Evolutionary conservation across 1,140 invertebrate genomes (phyloP), one percentile per base, ranked within the genome.

Genomic region (Yoshiicerus persimilis): DNA sequence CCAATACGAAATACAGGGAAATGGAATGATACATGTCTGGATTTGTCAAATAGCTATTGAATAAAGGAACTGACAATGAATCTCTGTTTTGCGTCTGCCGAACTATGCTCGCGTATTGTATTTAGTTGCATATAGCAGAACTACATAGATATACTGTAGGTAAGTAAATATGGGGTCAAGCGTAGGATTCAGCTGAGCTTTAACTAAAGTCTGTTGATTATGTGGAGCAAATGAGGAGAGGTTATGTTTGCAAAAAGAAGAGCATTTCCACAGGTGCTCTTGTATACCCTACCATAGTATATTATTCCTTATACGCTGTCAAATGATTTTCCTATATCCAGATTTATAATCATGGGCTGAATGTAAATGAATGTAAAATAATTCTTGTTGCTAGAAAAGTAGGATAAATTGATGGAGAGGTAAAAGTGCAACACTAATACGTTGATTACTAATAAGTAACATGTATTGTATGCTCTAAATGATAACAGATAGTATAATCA

Each of bases 171-270:
- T 80, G 75, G 75, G 75, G 75, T 80, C 75, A 80, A 80, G 75
- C 75, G 75, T 80, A 80, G 75, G 75, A 80, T 80, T 36, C 16
- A 80, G 75, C 34, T 38, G 47, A 56, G 47, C 47, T 56, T 56
- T 38, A 34, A 23, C 75, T 80, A 80, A 80, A 80, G 75, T 80
- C 27, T 80, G 75, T 8, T 80, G 75, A 80, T 36, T 80, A 80
- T 36, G 75, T 80, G 16, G 75, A 34, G 75, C 75, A 80, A 80
- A 80, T 80, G 75, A 80, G 75, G 75, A 80, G 75, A 80, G 75
- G 75, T 38, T 80, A n/a, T 80, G 75, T 80, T 80, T 80, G 34
- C 32, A 80, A 38, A 80, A 80, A 80, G 66, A 70, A 80, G n/a
- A 38, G 32, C 75, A 80, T 80, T 80, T 80, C 75, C 75, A 80